These are phyloP conservation scores for Gymnobelideus leadbeateri DNA, from an alignment of 2,113 vertebrate species.

Conservation along the genomic window DNA sequence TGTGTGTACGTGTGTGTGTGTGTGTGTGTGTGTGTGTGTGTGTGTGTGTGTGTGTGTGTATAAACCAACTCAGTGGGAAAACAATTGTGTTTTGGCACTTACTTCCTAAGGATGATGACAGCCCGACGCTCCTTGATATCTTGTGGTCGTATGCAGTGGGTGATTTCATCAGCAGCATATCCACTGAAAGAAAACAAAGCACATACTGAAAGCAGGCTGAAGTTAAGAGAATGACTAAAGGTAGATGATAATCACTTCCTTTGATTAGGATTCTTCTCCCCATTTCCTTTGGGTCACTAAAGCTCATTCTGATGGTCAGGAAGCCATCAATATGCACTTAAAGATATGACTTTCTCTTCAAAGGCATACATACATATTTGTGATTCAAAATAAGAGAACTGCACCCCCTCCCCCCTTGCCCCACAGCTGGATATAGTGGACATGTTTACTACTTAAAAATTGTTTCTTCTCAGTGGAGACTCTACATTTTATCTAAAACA, in stretches of 20 bases:
- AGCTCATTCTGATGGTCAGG: background rate
- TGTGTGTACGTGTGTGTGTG: too few relatives aligned
- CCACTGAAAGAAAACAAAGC: constrained; percentile 87
- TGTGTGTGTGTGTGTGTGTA: too few relatives aligned
- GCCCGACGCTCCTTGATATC: constrained; percentile 98
- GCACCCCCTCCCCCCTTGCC: too few relatives aligned
- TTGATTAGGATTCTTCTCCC: background rate
- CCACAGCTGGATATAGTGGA: background rate
- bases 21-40: too few relatives aligned
- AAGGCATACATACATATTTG: background rate
- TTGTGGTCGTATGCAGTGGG: constrained; percentile 98
- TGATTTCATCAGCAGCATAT: constrained; percentile 98
- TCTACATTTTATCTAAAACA: background rate
- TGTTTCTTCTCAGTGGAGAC: background rate
- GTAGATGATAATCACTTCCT: background rate
- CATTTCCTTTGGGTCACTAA: background rate
- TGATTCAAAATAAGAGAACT: background rate
- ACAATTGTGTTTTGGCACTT: constrained; percentile 78
- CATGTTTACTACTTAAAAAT: background rate
- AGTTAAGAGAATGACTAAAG: background rate
- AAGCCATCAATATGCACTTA: background rate
- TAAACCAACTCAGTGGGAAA: background rate
- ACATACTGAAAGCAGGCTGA: background rate
- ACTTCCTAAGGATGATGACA: constrained; percentile 99
- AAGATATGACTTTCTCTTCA: background rate